phyloP scores from a whole-genome alignment of 2,888 invertebrate species.

The Hydropsyche betteni region DNA sequence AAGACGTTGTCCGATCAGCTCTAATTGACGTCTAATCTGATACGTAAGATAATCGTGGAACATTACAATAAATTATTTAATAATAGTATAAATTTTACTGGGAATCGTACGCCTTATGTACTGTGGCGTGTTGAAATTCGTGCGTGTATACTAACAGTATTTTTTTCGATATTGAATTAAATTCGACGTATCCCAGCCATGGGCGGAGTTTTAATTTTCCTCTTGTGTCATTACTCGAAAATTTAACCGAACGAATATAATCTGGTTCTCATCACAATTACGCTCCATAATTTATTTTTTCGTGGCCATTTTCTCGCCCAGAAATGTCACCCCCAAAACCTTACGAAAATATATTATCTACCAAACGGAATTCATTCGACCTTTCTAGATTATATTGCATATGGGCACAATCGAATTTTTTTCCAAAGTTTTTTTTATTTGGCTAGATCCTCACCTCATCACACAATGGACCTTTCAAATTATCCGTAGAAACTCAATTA shows the following conservation, averaged over 20 bases:
- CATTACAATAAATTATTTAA: background rate
- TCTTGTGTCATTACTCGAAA: conserved; percentile 46
- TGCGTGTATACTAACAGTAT: background rate
- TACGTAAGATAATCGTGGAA: background rate
- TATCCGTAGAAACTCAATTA: conserved; percentile 34
- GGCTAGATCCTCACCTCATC: background rate
- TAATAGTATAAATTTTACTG: background rate
- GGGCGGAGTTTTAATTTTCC: conserved; percentile 49
- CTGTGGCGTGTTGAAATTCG: conserved; percentile 1
- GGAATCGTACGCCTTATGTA: background rate
- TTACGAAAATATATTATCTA: too few species aligned
- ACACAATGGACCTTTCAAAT: conserved; percentile 33
- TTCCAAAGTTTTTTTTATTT: too few species aligned
- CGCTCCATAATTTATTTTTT: background rate
- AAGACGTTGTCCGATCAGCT: background rate
- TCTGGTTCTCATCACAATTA: conserved; percentile 31
- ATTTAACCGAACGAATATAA: conserved; percentile 9
- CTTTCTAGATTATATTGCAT: too few species aligned
- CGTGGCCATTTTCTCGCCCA: conserved; percentile 6
- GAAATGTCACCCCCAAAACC: background rate
- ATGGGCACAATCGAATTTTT: too few species aligned
- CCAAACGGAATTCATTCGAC: too few species aligned
- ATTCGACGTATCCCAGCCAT: conserved; percentile 15
- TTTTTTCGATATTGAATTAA: conserved; percentile 22
- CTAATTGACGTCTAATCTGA: conserved; percentile 10